Conservation (phyloP, 2,797 vertebrate genomes). For the Monodelphis domestica region DNA sequence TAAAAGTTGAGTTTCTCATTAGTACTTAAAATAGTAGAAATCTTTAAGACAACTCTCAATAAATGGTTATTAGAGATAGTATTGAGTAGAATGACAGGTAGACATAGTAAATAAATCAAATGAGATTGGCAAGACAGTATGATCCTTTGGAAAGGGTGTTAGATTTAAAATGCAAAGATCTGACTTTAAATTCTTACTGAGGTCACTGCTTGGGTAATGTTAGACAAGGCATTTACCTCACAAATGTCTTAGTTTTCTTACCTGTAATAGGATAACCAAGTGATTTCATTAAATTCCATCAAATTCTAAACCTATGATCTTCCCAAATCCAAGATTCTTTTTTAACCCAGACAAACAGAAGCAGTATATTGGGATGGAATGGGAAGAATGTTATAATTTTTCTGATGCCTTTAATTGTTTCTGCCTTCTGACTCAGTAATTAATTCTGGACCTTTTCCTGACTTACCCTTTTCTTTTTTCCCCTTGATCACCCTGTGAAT, state of each 20-base stretch:
- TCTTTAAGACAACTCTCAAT: neutral
- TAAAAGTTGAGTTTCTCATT: neutral
- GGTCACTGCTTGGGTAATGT: neutral
- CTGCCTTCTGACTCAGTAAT: neutral
- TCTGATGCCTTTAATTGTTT: neutral
- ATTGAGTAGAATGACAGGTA: neutral
- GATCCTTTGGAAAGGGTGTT: neutral
- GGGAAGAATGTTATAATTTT: neutral
- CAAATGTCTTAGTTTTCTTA: neutral
- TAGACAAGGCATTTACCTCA: neutral
- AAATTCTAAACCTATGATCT: neutral
- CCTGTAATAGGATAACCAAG: neutral
- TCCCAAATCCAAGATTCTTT: neutral
- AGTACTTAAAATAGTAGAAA: neutral
- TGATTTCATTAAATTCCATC: neutral
- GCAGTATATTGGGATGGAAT: neutral
- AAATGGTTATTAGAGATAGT: neutral
- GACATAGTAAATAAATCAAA: neutral
- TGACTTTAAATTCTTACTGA: neutral
- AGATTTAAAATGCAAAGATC: neutral
- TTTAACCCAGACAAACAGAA: neutral
- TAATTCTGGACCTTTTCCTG: neutral
- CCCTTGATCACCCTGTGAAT: neutral
- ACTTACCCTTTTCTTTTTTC: neutral
- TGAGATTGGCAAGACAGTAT: neutral